Conservation (phyloP, 2,888 invertebrate genomes). For the Glomeris marginata region DNA sequence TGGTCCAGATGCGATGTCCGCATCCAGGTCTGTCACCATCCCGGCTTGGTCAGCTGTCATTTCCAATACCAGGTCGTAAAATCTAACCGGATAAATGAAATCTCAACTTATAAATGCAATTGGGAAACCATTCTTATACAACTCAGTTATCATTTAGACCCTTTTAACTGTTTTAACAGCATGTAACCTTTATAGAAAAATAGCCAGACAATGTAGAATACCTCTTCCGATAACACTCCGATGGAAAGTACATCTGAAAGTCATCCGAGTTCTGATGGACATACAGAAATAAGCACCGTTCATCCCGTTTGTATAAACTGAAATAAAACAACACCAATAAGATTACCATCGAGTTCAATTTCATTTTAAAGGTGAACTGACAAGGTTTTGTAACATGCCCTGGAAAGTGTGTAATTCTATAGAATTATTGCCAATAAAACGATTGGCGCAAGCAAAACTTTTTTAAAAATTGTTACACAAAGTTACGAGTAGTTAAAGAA, state of each 20-base stretch:
- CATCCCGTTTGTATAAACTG: conserved; percentile 89
- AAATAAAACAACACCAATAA: conserved; percentile 16
- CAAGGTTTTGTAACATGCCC: too few relatives aligned
- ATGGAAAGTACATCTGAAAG: conserved; percentile 96
- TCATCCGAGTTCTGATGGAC: conserved; percentile 97
- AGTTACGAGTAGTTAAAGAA: too few relatives aligned
- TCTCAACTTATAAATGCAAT: neutral
- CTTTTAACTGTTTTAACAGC: too few relatives aligned
- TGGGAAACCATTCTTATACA: neutral
- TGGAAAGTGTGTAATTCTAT: too few relatives aligned
- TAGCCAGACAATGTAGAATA: conserved; percentile 16
- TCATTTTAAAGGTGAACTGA: too few relatives aligned
- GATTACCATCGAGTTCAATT: too few relatives aligned
- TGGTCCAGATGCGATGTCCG: conserved; percentile 54
- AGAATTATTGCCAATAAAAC: too few relatives aligned
- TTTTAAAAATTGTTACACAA: too few relatives aligned
- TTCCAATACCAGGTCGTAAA: conserved; percentile 70
- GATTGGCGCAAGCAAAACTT: too few relatives aligned
- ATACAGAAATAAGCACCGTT: conserved; percentile 88
- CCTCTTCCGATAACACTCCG: conserved; percentile 63
- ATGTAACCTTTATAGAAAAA: too few relatives aligned
- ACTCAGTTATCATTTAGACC: neutral
- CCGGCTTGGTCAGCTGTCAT: conserved; percentile 76
- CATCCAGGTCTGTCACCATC: conserved; percentile 57
- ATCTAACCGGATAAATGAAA: conserved; percentile 27